These are phyloP conservation scores for Aelia acuminata DNA, from an alignment of 2,888 invertebrate species.

Conservation along the genomic window DNA sequence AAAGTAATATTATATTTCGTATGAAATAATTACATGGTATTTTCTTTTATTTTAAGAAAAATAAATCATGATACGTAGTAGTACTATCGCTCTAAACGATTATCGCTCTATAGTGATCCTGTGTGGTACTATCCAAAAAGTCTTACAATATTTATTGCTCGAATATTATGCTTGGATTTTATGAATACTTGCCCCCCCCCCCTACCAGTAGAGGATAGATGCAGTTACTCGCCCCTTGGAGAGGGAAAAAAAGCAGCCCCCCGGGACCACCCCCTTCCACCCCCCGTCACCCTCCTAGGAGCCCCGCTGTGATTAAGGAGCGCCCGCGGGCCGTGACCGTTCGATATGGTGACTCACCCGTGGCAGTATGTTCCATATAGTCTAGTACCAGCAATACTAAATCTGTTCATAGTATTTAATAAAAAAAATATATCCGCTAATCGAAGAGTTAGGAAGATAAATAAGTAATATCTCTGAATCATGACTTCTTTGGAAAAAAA, in stretches of 20 bases:
- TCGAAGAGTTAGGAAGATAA: too few relatives aligned
- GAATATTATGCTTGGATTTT: background rate
- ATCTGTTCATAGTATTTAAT: background rate
- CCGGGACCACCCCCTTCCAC: background rate
- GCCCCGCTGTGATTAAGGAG: constrained; percentile 49
- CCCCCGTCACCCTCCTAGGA: background rate
- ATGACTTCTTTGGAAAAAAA: too few relatives aligned
- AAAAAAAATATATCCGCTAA: background rate
- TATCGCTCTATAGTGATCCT: background rate
- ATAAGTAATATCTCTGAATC: too few relatives aligned
- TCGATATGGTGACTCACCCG: constrained; percentile 23
- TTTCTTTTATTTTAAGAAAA: too few relatives aligned
- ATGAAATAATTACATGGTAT: too few relatives aligned
- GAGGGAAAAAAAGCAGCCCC: constrained; percentile 39
- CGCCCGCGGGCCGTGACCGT: constrained; percentile 51
- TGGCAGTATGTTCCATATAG: constrained; percentile 40
- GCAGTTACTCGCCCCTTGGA: constrained; percentile 15
- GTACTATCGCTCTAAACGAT: too few relatives aligned
- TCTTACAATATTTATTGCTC: background rate
- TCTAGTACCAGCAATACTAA: background rate
- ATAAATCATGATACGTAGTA: too few relatives aligned
- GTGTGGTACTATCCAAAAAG: background rate
- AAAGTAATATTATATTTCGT: too few relatives aligned
- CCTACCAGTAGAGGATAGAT: background rate
- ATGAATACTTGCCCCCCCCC: background rate